Base-by-base conservation (phyloP, 2,797 vertebrate species). In the Artibeus lituratus region DNA sequence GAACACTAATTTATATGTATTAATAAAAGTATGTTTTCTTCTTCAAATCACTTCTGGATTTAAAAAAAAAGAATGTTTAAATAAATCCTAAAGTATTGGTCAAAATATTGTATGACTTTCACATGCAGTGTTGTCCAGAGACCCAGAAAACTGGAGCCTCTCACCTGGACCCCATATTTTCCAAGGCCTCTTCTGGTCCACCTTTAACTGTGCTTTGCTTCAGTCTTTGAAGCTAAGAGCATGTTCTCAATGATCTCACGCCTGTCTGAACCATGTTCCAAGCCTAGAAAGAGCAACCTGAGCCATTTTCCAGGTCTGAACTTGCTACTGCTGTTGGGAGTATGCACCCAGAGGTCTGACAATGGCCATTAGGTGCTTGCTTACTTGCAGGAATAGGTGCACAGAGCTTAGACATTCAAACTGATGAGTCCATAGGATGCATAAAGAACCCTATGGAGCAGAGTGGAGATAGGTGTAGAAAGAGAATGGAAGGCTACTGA, bases 21-120 rank as follows among this genome's bases (percentile, higher is more conserved):
- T 87, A 57, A 42, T 42, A n/a, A 85, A 70, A 69, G 19, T 53
- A 10, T 35, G 14, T 22, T 29, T 70, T 76, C 32, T 32, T 37
- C 32, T 55, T 21, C 3, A 44, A 91, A 42, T 87, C 26, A 72
- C 44, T 82, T 90, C 22, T 80, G 44, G 8, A 26, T 73, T 32
- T n/a, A n/a, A 42, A 65, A 82, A 53, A 74, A 18, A 77, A 90
- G 9, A 18, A 76, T 65, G 26, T 65, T 76, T 87, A 82, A 80
- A 24, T 55, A 67, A 29, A 35, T 6, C 0, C 11, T 86, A 92
- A 90, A 14, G 24, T 85, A 70, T 26, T 77, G 29, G 10, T 57
- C 26, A 39, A 47, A 57, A 59, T 93, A 7, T 65, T 74, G 74
- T 15, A 67, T 44, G 22, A 77, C 73, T 53, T 57, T 94, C 39